Conservation (phyloP, 2,797 vertebrate species). For the Dendrocincla fuliginosa region DNA sequence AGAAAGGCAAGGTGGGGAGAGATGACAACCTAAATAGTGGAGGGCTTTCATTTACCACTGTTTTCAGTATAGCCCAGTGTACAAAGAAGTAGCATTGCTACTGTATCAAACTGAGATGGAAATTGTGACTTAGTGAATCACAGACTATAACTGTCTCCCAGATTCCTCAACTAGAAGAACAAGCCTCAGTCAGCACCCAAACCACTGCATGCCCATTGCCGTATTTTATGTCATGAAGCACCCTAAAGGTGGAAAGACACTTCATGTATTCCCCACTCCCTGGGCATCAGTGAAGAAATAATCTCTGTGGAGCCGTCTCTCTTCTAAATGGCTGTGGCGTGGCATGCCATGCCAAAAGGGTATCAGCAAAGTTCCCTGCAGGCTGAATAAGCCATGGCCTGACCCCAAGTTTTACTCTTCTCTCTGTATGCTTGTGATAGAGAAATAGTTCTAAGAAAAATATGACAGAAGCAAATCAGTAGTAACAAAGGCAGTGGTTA, state of each 20-base stretch:
- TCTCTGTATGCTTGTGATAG: not conserved
- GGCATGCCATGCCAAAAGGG: not conserved
- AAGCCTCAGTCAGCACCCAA: not conserved
- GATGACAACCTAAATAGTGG: not conserved
- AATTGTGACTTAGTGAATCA: not conserved
- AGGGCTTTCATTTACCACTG: not conserved
- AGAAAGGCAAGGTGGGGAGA: not conserved
- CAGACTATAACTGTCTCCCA: not conserved
- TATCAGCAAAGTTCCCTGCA: not conserved
- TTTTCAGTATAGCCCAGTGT: not conserved
- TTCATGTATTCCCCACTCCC: accelerated
- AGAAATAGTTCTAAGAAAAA: not conserved
- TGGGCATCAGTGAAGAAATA: not conserved
- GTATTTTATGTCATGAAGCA: not conserved
- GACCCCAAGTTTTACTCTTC: not conserved
- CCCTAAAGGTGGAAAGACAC: not conserved
- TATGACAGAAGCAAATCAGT: not conserved
- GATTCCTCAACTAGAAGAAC: not conserved
- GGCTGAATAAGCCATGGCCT: not conserved
- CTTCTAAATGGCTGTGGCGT: not conserved
- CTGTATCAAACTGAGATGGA: not conserved
- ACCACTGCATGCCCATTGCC: not conserved
- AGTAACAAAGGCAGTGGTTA: not conserved
- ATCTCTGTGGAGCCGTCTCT: not conserved
- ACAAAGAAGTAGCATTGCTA: not conserved